Evolutionary conservation across 1,140 invertebrate genomes (phyloP).

Genomic region (Myzus persicae): DNA sequence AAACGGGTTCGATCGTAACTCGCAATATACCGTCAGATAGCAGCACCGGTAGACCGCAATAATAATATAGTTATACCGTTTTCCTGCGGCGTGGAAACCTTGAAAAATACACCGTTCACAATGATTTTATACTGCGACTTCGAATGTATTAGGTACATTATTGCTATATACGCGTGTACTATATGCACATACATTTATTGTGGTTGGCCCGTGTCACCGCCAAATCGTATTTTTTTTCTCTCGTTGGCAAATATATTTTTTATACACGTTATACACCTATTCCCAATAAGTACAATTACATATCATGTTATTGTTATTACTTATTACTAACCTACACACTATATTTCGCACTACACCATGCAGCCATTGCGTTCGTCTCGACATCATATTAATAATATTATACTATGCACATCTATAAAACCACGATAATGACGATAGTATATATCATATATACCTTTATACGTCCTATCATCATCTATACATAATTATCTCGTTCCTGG

Average conservation of each 20-base stretch:
- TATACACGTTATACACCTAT: too few species aligned
- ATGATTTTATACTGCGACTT: neutral
- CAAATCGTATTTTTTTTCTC: neutral
- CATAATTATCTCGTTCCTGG: neutral
- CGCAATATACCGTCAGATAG: conserved; percentile 19
- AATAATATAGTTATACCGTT: neutral
- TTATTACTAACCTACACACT: neutral
- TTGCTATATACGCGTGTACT: neutral
- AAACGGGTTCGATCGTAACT: neutral
- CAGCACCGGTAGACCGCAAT: conserved; percentile 13
- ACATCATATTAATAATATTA: neutral
- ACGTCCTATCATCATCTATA: too few species aligned
- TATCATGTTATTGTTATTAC: neutral
- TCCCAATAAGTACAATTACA: neutral
- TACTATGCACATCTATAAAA: neutral
- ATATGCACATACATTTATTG: neutral
- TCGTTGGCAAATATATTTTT: neutral
- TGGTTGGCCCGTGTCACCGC: conserved; percentile 14
- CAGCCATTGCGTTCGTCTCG: neutral
- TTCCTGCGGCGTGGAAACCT: conserved; percentile 11
- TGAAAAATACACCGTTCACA: conserved; percentile 24
- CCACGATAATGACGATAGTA: neutral
- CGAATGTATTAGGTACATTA: conserved; percentile 5
- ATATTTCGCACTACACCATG: too few species aligned
- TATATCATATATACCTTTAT: neutral